Base-by-base conservation (phyloP, 1,140 invertebrate genomes). In the Drosophila sulfurigaster region DNA sequence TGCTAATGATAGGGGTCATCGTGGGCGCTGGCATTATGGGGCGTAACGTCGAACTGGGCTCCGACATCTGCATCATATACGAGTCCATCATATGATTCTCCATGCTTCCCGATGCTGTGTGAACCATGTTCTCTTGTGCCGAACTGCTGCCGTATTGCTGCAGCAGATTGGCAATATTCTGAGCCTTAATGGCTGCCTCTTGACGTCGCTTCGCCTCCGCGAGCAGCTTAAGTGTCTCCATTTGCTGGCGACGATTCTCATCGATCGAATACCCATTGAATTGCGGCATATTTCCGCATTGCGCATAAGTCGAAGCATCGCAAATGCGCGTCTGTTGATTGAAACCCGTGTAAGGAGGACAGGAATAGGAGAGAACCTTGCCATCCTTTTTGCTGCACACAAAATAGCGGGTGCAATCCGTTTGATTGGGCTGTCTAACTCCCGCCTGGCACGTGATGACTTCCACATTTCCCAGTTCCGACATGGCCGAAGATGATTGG, bases 341-440 rank as follows among this genome's bases (percentile, higher is more conserved):
- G 58, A 94, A 94, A 0, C 92, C 94, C 0, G 94, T 94, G 13
- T 93, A 91, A 5, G 85, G 75, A 0, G 94, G 94, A 77, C 94
- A 94, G 2, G 91, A 90, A 69, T 94, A 94, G 32, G 93, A 91
- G 0, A 91, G 57, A 0, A 94, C 78, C 48, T 88, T 85, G 16
- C 93, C 92, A 35, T 86, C 91, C 74, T 92, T 92, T 16, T 93
- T 93, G 62, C 93, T 93, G 64, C 94, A 94, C 0, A 92, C 93
- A 62, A 94, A 94, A 67, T 94, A 94, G n/a, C 91, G 93, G 0
- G 82, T 92, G 49, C 94, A 94, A 57, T 94, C 92, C 0, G 93
- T 94, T 11, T 57, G 65, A 81, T 94, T 94, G 2, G 93, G 90
- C 32, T 94, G 88, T 3, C 94, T 89, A n/a, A 93, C 78, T 1